These are phyloP conservation scores for Ctenoplectra terminalis DNA, from an alignment of 1,140 invertebrate species.

Conservation along the genomic window DNA sequence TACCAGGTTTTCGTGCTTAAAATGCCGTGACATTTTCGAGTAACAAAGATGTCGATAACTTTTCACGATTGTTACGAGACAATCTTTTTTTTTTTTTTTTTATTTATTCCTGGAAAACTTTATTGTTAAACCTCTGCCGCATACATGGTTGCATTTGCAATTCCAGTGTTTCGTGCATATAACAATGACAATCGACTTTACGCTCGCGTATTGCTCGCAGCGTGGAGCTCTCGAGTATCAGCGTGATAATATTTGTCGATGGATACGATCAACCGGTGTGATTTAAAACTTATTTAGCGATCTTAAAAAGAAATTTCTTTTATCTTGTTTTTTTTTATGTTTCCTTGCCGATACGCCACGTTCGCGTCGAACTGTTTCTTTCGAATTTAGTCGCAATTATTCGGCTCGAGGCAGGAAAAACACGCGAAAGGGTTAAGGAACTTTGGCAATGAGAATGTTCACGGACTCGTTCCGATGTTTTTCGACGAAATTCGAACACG, in stretches of 20 bases:
- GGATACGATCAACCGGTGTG: background rate
- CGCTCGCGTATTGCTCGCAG: background rate
- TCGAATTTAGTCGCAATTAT: background rate
- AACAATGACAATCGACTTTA: constrained; percentile 20
- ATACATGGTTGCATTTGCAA: background rate
- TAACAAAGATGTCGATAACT: constrained; percentile 25
- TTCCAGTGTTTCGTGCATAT: background rate
- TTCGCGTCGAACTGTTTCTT: background rate
- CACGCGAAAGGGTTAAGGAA: background rate
- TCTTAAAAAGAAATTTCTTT: background rate
- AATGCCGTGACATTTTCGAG: background rate
- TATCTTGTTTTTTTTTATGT: background rate
- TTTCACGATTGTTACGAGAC: constrained; percentile 3
- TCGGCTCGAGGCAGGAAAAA: background rate
- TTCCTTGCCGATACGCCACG: background rate
- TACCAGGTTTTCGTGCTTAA: background rate
- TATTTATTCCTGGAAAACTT: constrained; percentile 1
- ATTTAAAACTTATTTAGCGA: background rate
- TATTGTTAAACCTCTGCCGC: background rate
- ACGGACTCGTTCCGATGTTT: background rate
- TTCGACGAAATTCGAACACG: background rate
- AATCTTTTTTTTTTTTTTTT: constrained; percentile 1
- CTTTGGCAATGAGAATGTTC: background rate
- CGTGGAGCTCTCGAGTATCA: background rate
- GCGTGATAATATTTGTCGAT: constrained; percentile 1